These are phyloP conservation scores for Eupithecia subfuscata DNA, from an alignment of 2,888 invertebrate genomes.

Conservation along the genomic window DNA sequence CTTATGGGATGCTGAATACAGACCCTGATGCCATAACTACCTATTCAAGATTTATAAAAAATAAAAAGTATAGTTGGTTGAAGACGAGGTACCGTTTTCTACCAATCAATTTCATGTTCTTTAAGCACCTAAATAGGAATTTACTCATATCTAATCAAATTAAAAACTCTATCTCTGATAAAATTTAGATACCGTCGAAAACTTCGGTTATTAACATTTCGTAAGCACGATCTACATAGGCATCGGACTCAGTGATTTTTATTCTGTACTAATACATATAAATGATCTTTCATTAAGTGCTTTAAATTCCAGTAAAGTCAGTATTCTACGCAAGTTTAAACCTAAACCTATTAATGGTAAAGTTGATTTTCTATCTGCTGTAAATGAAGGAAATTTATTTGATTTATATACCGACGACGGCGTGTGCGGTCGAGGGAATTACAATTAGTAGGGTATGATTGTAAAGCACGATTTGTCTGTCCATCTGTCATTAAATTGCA, in stretches of 20 bases:
- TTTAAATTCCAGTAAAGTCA: slow-evolving; percentile 13
- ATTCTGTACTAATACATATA: slow-evolving; percentile 48
- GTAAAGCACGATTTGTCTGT: slow-evolving; percentile 50
- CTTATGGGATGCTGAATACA: too few relatives aligned
- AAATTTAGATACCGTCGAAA: slow-evolving; percentile 18
- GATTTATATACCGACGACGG: slow-evolving; percentile 54
- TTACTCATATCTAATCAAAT: slow-evolving; percentile 19
- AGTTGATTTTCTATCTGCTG: slow-evolving; percentile 8
- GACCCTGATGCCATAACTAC: too few relatives aligned
- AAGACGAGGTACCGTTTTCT: background rate
- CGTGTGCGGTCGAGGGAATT: slow-evolving; percentile 48
- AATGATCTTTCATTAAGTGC: slow-evolving; percentile 47
- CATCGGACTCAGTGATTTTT: slow-evolving; percentile 5
- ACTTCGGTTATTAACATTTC: slow-evolving; percentile 25
- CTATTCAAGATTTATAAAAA: background rate
- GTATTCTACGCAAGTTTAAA: slow-evolving; percentile 12
- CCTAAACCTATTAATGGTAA: slow-evolving; percentile 1
- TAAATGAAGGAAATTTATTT: slow-evolving; percentile 53
- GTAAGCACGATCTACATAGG: slow-evolving; percentile 33
- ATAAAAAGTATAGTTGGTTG: background rate
- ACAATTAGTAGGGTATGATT: slow-evolving; percentile 42
- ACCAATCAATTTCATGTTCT: slow-evolving; percentile 1
- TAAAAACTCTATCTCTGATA: slow-evolving; percentile 24
- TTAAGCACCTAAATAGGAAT: background rate
- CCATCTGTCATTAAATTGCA: slow-evolving; percentile 40